phyloP scores from a whole-genome alignment of 1,140 invertebrate genomes.

The Phortica variegata region DNA sequence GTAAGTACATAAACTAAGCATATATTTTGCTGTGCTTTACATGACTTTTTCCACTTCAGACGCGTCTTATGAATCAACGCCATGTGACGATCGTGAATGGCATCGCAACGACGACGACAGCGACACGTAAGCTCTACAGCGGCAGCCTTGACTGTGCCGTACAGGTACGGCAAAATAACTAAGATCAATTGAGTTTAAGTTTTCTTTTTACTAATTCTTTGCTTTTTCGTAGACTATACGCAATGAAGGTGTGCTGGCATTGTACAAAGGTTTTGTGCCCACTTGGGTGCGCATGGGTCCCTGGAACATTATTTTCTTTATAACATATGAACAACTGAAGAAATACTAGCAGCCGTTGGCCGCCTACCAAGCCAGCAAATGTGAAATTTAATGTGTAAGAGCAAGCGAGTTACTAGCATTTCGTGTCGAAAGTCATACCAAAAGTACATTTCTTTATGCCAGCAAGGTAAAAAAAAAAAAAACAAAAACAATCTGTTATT shows the following conservation, averaged over 20 bases:
- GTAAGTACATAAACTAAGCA: slow-evolving; percentile 70
- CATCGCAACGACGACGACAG: slow-evolving; percentile 46
- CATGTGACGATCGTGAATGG: slow-evolving; percentile 62
- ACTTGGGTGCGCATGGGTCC: slow-evolving; percentile 95
- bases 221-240: slow-evolving; percentile 58
- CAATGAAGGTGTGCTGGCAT: slow-evolving; percentile 73
- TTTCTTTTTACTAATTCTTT: not conserved
- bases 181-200: not conserved
- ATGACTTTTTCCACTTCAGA: slow-evolving; percentile 61
- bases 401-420: too few species aligned
- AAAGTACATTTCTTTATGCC: too few species aligned
- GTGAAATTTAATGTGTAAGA: too few species aligned
- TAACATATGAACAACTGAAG: slow-evolving; percentile 92
- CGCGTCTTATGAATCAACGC: slow-evolving; percentile 87
- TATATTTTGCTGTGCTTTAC: not conserved
- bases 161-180: slow-evolving; percentile 63
- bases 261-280: slow-evolving; percentile 95
- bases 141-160: slow-evolving; percentile 88
- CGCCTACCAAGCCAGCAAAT: too few species aligned
- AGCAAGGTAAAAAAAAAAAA: too few species aligned
- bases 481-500: too few species aligned
- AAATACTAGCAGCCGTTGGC: slow-evolving; percentile 61
- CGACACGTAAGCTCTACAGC: slow-evolving; percentile 68
- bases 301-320: slow-evolving; percentile 97
- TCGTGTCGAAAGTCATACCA: too few species aligned